Percentiles rank a stretch among this genome's conserved stretches.
Conservation (phyloP, 2,113 vertebrate genomes). For the Cervus canadensis region DNA sequence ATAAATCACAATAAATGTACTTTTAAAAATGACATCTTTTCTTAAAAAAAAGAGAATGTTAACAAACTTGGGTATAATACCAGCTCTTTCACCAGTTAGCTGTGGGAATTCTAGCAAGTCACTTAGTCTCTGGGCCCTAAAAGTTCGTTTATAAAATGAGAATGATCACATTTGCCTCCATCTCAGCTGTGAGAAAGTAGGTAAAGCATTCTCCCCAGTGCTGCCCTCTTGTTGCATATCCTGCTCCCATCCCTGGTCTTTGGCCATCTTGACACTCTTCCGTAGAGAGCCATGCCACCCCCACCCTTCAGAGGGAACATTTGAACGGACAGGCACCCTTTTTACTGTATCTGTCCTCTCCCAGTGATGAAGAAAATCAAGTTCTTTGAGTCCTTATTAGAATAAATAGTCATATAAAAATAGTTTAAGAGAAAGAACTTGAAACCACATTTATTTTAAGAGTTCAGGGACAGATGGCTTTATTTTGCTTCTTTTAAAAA, state of each 20-base stretch:
- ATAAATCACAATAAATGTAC: neutral
- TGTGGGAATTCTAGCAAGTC: neutral
- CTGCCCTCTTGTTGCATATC: neutral
- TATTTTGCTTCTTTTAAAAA: slow-evolving; percentile 1
- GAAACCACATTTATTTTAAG: slow-evolving; percentile 10
- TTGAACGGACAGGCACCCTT: neutral
- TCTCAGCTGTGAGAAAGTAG: neutral
- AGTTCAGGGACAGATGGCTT: slow-evolving; percentile 25
- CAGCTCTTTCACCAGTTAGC: neutral
- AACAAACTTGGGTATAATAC: neutral
- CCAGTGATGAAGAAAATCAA: neutral
- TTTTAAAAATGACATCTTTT: neutral
- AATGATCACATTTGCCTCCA: neutral
- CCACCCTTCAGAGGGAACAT: neutral
- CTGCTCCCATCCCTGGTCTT: neutral
- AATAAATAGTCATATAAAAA: neutral
- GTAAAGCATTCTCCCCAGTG: accelerated
- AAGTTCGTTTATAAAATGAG: neutral
- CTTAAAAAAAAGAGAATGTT: neutral
- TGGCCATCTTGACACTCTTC: neutral
- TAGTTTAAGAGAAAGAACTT: neutral
- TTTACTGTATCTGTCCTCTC: neutral
- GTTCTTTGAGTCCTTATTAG: neutral
- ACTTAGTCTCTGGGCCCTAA: neutral
- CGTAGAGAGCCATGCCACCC: neutral